Conservation (phyloP, 2,113 vertebrate species). For the Pluvialis apricaria region DNA sequence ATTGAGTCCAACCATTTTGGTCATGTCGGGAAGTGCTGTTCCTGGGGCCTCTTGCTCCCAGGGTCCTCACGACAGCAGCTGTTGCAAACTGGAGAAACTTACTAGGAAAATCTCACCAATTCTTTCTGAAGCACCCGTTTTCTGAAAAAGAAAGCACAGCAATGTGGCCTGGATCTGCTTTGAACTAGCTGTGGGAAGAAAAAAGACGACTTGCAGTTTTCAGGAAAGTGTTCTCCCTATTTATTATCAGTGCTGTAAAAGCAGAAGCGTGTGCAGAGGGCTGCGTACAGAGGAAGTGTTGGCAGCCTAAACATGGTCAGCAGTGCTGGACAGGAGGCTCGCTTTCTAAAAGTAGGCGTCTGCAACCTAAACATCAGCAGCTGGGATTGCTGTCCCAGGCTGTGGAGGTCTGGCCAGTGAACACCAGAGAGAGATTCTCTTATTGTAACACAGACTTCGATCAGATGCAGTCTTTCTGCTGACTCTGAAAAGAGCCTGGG, state of each 20-base stretch:
- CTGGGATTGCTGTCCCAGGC: not conserved
- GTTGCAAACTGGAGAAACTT: not conserved
- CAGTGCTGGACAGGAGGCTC: not conserved
- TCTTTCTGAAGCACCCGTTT: not conserved
- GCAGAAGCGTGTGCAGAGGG: not conserved
- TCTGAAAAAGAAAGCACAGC: not conserved
- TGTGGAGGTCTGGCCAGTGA: not conserved
- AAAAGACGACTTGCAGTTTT: not conserved
- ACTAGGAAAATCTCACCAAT: not conserved
- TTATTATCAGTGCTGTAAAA: too few relatives aligned
- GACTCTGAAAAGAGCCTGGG: not conserved
- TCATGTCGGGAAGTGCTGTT: rapidly evolving
- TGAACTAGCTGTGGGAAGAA: not conserved
- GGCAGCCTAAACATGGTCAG: not conserved
- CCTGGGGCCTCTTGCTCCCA: not conserved
- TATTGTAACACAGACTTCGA: not conserved
- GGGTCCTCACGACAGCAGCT: not conserved
- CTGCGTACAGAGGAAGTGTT: not conserved
- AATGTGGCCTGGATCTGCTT: not conserved
- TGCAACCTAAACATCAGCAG: not conserved
- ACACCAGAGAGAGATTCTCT: not conserved
- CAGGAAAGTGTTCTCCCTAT: not conserved
- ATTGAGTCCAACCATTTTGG: not conserved
- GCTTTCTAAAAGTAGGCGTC: not conserved
- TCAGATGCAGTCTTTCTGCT: not conserved